phyloP scores from a whole-genome alignment of 2,113 vertebrate species.

The Trochalopteron elliotii region DNA sequence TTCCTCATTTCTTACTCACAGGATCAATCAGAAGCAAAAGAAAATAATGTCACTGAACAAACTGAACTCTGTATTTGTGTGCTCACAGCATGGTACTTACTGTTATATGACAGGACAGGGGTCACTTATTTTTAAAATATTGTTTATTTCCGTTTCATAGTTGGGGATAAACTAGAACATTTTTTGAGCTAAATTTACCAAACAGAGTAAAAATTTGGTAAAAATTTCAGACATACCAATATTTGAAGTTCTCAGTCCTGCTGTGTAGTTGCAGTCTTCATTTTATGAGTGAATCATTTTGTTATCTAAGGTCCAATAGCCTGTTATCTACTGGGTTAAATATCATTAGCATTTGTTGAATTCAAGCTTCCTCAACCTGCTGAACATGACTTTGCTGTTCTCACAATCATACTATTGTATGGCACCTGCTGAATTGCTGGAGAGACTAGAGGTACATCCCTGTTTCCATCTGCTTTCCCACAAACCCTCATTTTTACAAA shows the following conservation, averaged over 20 bases:
- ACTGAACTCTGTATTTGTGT: neutral
- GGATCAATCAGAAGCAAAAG: neutral
- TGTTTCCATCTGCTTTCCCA: neutral
- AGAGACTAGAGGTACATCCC: no score
- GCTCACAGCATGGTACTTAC: neutral
- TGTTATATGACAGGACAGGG: neutral
- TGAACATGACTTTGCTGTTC: neutral
- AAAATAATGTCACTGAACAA: neutral
- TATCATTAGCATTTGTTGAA: neutral
- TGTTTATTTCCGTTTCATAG: neutral
- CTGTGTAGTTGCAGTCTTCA: neutral
- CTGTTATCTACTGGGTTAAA: conserved; percentile 2
- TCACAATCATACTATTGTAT: neutral
- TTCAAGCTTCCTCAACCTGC: neutral
- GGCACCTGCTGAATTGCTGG: neutral
- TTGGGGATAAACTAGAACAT: neutral
- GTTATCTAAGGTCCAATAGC: neutral
- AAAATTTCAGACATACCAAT: neutral
- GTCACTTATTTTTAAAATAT: neutral
- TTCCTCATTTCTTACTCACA: neutral
- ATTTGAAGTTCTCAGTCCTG: neutral
- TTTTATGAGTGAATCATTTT: conserved; percentile 28
- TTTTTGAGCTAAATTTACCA: neutral
- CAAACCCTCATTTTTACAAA: neutral
- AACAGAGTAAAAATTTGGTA: neutral